Conservation (phyloP, 2,797 vertebrate species). For the Craterocephalus amniculus region DNA sequence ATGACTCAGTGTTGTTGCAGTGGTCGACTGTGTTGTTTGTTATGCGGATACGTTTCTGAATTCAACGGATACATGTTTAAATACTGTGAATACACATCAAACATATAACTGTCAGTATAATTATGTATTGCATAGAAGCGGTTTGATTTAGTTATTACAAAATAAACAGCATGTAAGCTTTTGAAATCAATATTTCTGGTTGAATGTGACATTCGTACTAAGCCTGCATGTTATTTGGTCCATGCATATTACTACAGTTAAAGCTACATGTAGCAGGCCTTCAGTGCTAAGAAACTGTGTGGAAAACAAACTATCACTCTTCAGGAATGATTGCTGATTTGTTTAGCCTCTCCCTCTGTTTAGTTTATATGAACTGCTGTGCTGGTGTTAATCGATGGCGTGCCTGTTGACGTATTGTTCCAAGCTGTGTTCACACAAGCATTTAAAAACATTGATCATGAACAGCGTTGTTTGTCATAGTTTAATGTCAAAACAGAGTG, state of each 20-base stretch:
- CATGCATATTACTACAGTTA: constrained; percentile 1
- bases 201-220: neutral
- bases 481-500: constrained; percentile 63
- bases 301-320: constrained; percentile 55
- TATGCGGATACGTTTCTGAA: neutral
- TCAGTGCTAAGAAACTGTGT: constrained; percentile 35
- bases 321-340: constrained; percentile 61
- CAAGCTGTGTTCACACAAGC: constrained; percentile 56
- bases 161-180: neutral
- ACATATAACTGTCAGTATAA: neutral
- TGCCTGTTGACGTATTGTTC: constrained; percentile 57
- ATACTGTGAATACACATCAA: no score
- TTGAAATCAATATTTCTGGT: neutral
- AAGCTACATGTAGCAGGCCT: constrained; percentile 14
- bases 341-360: constrained; percentile 65
- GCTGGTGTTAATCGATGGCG: constrained; percentile 66
- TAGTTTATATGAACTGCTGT: constrained; percentile 63
- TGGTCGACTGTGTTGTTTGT: constrained; percentile 13
- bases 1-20: constrained; percentile 22
- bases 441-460: constrained; percentile 56
- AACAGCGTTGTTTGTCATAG: constrained; percentile 57
- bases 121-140: neutral
- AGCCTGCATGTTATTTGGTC: neutral
- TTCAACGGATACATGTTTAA: constrained; percentile 1
- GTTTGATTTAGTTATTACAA: neutral